Evolutionary conservation across 1,140 invertebrate genomes (phyloP).

Genomic region (Grapholita molesta): DNA sequence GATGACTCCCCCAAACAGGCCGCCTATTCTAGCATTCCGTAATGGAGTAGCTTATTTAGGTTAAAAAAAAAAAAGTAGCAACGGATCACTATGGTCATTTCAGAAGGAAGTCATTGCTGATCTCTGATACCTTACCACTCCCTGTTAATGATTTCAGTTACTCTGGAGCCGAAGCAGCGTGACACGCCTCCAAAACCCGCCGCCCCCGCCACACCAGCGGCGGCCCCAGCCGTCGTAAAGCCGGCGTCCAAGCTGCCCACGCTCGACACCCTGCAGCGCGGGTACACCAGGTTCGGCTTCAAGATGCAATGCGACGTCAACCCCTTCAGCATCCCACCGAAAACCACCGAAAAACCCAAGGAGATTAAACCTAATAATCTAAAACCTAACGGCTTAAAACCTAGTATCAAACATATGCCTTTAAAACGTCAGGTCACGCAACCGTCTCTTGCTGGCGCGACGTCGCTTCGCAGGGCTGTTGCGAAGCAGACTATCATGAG

Average conservation of each 20-base stretch:
- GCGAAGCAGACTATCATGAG: conserved; percentile 60
- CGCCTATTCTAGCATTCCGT: no score
- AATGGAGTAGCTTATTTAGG: no score
- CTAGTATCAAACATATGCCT: no score
- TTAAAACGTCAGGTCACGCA: conserved; percentile 27
- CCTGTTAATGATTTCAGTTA: not conserved
- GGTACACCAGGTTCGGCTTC: conserved; percentile 75
- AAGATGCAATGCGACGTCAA: conserved; percentile 52
- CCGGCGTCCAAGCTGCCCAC: conserved; percentile 25
- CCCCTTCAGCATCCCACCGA: conserved; percentile 48
- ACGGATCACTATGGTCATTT: no score
- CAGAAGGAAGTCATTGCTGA: no score
- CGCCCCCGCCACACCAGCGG: not conserved
- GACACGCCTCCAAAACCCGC: not conserved
- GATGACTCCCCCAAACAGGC: no score
- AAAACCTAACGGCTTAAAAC: not conserved
- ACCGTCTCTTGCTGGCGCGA: conserved; percentile 49
- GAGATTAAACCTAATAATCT: conserved; percentile 23
- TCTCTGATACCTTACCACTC: not conserved
- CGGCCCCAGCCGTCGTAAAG: not conserved
- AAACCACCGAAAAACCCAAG: not conserved
- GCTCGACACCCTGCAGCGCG: conserved; percentile 33
- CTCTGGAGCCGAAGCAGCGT: not conserved
- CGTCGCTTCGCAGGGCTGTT: conserved; percentile 35
- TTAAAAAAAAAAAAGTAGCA: no score